These are phyloP conservation scores for Lymantria dispar DNA, from an alignment of 2,888 invertebrate genomes.

Conservation along the genomic window DNA sequence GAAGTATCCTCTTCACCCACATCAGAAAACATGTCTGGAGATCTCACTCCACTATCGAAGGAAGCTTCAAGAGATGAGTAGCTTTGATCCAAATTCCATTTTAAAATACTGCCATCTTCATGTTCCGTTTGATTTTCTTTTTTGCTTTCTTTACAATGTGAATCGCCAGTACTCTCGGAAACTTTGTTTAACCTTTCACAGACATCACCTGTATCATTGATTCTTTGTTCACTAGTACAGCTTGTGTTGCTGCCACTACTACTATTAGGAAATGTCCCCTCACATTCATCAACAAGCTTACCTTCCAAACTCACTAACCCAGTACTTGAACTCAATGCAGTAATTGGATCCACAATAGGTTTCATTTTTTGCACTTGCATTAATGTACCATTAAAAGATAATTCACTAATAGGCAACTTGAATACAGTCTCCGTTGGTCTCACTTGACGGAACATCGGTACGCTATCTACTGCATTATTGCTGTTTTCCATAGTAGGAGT, in stretches of 20 bases:
- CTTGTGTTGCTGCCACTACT: conserved; percentile 24
- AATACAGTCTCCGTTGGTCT: conserved; percentile 63
- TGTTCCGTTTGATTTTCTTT: conserved; percentile 32
- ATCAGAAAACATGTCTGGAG: conserved; percentile 87
- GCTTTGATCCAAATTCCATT: conserved; percentile 70
- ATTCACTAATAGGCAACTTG: conserved; percentile 71
- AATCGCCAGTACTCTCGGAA: conserved; percentile 59
- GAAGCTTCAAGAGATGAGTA: conserved; percentile 71
- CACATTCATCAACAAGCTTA: conserved; percentile 33
- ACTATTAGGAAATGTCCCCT: conserved; percentile 23
- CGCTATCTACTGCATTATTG: conserved; percentile 76
- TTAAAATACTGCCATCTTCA: conserved; percentile 50
- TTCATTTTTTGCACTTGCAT: conserved; percentile 74
- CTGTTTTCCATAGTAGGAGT: conserved; percentile 80
- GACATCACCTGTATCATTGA: conserved; percentile 39
- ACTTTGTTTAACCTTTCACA: conserved; percentile 48
- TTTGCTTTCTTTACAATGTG: conserved; percentile 56
- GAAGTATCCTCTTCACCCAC: conserved; percentile 67
- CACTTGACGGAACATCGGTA: conserved; percentile 64
- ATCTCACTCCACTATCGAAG: conserved; percentile 76
- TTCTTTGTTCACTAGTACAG: conserved; percentile 34
- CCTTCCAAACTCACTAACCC: conserved; percentile 44
- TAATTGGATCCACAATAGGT: conserved; percentile 71
- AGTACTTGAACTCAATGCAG: conserved; percentile 57
- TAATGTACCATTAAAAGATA: conserved; percentile 75